phyloP scores from a whole-genome alignment of 1,140 invertebrate species.

The Drosophila bocki region DNA sequence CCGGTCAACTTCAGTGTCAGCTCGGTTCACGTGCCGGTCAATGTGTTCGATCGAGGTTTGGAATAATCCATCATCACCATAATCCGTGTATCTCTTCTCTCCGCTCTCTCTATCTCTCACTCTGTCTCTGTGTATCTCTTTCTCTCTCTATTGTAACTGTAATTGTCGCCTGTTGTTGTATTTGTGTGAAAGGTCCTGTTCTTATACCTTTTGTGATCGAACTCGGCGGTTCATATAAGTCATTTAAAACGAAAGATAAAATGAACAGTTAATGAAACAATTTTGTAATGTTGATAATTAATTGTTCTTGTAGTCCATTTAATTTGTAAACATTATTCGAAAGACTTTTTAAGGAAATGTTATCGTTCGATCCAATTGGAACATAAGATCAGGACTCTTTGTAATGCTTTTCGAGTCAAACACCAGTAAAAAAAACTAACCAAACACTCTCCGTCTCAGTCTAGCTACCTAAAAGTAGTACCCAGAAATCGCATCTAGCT shows the following conservation, averaged over 20 bases:
- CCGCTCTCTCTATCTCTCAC: constrained; percentile 37
- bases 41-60: constrained; percentile 95
- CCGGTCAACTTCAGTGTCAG: constrained; percentile 93
- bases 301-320: background rate
- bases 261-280: background rate
- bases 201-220: background rate
- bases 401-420: constrained; percentile 45
- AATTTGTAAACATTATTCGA: too few relatives aligned
- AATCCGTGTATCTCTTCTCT: constrained; percentile 53
- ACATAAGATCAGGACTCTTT: constrained; percentile 1
- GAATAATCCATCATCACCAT: constrained; percentile 29
- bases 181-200: constrained; percentile 20
- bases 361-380: background rate
- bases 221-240: background rate
- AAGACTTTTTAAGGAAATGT: too few relatives aligned
- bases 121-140: constrained; percentile 40
- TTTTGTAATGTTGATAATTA: background rate
- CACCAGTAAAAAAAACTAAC: constrained; percentile 29
- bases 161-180: constrained; percentile 49
- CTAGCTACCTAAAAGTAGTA: constrained; percentile 42
- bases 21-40: constrained; percentile 97
- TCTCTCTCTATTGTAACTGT: constrained; percentile 33
- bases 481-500: constrained; percentile 37
- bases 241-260: background rate
- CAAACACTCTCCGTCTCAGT: constrained; percentile 52